These are phyloP conservation scores for Myrmecophaga tridactyla DNA, from an alignment of 2,113 vertebrate species.

Conservation along the genomic window DNA sequence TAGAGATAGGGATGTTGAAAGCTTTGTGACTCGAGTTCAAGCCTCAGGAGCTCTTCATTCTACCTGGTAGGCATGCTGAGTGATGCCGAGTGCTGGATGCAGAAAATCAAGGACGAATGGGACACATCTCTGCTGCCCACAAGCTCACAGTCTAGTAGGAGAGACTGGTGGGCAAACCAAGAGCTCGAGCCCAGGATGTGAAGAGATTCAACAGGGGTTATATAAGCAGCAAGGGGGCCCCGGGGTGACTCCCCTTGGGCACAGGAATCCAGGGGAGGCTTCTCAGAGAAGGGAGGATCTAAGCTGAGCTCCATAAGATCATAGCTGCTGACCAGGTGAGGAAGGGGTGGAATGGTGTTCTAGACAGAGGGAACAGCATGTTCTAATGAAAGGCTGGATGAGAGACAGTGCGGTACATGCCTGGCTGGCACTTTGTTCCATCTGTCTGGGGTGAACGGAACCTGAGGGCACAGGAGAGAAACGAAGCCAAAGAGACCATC, in stretches of 20 bases:
- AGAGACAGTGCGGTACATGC: accelerated
- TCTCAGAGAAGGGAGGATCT: not conserved
- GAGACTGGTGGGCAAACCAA: not conserved
- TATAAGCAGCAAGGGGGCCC: not conserved
- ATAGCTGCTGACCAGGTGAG: not conserved
- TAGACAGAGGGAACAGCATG: not conserved
- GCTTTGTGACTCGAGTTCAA: constrained; percentile 4
- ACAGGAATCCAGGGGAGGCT: not conserved
- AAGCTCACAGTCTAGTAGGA: not conserved
- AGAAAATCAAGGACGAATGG: not conserved
- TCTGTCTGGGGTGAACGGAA: not conserved
- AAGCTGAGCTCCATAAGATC: not conserved
- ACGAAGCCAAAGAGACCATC: not conserved
- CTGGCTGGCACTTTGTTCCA: not conserved
- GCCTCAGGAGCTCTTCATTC: not conserved
- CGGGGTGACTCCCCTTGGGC: not conserved
- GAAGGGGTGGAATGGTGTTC: not conserved
- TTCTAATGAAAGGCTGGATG: not conserved
- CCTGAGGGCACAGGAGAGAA: not conserved
- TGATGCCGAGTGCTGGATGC: too few relatives aligned
- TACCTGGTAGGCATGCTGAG: accelerated
- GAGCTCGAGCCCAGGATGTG: not conserved
- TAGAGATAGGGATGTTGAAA: not conserved
- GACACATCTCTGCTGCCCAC: accelerated
- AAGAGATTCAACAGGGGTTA: accelerated